These are phyloP conservation scores for Chaetops frenatus DNA, from an alignment of 2,113 vertebrate species.

Conservation along the genomic window DNA sequence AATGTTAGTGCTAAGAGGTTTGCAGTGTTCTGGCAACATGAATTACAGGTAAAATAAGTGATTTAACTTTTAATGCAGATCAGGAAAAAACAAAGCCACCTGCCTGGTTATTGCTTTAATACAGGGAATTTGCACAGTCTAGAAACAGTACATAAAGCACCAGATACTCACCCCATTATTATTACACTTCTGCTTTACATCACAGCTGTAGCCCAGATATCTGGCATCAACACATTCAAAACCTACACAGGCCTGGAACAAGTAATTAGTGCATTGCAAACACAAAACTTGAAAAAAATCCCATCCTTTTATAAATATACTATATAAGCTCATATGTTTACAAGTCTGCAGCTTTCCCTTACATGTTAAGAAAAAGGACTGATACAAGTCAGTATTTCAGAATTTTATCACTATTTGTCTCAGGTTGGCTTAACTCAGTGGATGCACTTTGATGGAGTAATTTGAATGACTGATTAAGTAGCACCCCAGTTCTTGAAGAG, in stretches of 20 bases:
- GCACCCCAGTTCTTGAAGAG: not conserved
- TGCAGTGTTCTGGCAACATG: not conserved
- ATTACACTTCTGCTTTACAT: slow-evolving; percentile 70
- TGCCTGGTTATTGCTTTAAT: not conserved
- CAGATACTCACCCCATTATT: slow-evolving; percentile 73
- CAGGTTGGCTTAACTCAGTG: not conserved
- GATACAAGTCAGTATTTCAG: not conserved
- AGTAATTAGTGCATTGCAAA: not conserved
- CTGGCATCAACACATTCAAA: slow-evolving; percentile 77
- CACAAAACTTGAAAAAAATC: not conserved
- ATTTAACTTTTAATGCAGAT: not conserved
- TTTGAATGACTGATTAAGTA: not conserved
- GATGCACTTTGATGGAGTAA: not conserved
- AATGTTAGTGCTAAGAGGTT: not conserved
- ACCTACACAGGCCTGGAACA: slow-evolving; percentile 74
- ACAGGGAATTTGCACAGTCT: not conserved
- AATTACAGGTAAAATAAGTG: not conserved
- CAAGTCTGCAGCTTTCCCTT: not conserved
- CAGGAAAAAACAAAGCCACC: not conserved
- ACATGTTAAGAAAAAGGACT: not conserved
- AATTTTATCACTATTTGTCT: not conserved
- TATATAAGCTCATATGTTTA: not conserved
- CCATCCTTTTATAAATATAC: not conserved
- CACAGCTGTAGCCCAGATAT: slow-evolving; percentile 71
- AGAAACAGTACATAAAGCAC: not conserved